A percentile compares a stretch with the other conserved stretches of the same genome.
phyloP scores from a whole-genome alignment of 2,888 invertebrate genomes.

The Drosophila pseudotalamancana region DNA sequence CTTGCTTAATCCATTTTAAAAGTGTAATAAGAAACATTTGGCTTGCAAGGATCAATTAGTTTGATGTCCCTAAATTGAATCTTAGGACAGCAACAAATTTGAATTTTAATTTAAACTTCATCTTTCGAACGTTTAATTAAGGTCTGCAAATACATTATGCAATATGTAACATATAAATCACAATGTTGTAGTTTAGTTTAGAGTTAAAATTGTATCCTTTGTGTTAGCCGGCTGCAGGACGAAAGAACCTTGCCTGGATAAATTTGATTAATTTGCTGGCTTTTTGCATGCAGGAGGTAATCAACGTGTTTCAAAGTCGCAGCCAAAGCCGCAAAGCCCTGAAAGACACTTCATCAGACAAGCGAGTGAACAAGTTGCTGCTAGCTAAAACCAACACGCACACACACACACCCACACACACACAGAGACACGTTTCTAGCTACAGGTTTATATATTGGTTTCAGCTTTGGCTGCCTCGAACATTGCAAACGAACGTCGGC shows the following conservation, averaged over 20 bases:
- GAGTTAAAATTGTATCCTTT: too few relatives aligned
- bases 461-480: conserved; percentile 21
- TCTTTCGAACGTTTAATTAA: too few relatives aligned
- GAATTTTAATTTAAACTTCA: too few relatives aligned
- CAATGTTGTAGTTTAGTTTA: too few relatives aligned
- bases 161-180: too few relatives aligned
- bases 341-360: conserved; percentile 65
- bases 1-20: too few relatives aligned
- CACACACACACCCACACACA: conserved; percentile 3
- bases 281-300: conserved; percentile 4
- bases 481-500: conserved; percentile 13
- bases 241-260: neutral
- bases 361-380: conserved; percentile 57
- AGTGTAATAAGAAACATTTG: too few relatives aligned
- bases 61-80: too few relatives aligned
- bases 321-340: conserved; percentile 48
- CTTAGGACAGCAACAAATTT: too few relatives aligned
- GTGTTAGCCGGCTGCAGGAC: neutral
- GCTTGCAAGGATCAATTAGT: too few relatives aligned
- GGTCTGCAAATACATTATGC: too few relatives aligned
- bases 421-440: neutral
- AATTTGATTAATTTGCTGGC: conserved; percentile 51
- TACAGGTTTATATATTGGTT: conserved; percentile 25
- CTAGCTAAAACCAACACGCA: conserved; percentile 44
- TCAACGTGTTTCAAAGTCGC: conserved; percentile 34